Evolutionary conservation across 2,113 vertebrate species (phyloP), one percentile per base, ranked within the genome.

Genomic region (Clarias gariepinus): DNA sequence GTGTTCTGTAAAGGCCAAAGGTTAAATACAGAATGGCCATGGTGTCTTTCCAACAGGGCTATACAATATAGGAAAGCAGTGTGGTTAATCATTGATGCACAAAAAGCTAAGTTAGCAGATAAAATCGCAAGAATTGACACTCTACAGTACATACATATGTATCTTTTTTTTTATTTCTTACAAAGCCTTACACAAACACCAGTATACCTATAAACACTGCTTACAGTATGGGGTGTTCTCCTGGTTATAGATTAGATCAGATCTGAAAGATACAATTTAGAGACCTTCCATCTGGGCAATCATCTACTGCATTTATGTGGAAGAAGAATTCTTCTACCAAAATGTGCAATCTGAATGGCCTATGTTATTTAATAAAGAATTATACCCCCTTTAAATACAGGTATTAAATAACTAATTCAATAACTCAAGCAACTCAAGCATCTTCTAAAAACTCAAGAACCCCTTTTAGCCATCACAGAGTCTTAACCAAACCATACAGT

Each of bases 1-100:
- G 53, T 58, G 36, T 66, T 80, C 13, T 57, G 61, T 28, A 86
- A 73, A 73, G 64, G 25, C 18, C 78, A 81, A 86, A 86, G 85
- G 66, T 81, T 81, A 64, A 11, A 71, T n/a, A 1, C 47, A 10
- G 41, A 15, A 21, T 41, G 28, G 9, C 19, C 41, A 52, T 21
- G 23, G 8, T 69, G 23, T 60, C 53, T 57, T 73, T 66, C 36
- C 33, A 47, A 28, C 55, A 60, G 68, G 8, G 58, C 7, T 47
- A 21, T 41, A 16, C 66, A 52, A 16, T 33, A 25, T 10, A 16
- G 28, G 47, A 47, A 47, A 47, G 7, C 47, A 69, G 3, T 55
- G 36, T 3, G 16, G 30, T 66, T 53, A 25, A 66, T 19, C 36
- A 13, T 41, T 47, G 23, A 47, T 68, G 66, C 41, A 55, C n/a